These are phyloP conservation scores for Chauna torquata DNA, from an alignment of 2,113 vertebrate species.

Conservation along the genomic window DNA sequence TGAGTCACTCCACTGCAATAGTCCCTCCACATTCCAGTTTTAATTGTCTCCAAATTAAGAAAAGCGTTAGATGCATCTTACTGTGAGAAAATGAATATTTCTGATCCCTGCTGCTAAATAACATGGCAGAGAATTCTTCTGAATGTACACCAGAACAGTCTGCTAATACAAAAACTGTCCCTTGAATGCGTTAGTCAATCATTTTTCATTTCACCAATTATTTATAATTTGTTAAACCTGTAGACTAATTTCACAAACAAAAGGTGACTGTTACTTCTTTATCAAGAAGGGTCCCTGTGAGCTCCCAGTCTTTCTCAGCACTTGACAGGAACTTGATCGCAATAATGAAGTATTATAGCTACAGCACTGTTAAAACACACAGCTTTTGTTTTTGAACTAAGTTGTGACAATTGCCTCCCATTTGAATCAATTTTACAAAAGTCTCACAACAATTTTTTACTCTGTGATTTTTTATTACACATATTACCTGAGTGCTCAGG, in stretches of 20 bases:
- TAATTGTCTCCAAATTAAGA: conserved; percentile 69
- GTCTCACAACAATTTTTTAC: not conserved
- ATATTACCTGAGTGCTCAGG: not conserved
- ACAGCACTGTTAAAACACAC: not conserved
- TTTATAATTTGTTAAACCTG: conserved; percentile 42
- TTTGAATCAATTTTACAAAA: conserved; percentile 19
- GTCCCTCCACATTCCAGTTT: conserved; percentile 40
- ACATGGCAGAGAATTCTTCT: conserved; percentile 37
- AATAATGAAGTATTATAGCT: not conserved
- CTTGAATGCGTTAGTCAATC: conserved; percentile 32
- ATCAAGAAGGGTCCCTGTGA: not conserved
- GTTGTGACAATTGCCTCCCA: conserved; percentile 7
- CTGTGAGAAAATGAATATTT: conserved; percentile 57
- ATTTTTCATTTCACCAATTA: conserved; percentile 55
- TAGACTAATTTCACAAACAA: conserved; percentile 37
- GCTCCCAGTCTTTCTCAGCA: not conserved
- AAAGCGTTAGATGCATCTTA: conserved; percentile 57
- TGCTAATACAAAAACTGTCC: conserved; percentile 47
- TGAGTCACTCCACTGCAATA: conserved; percentile 47
- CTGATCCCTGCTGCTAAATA: conserved; percentile 65
- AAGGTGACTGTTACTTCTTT: conserved; percentile 20
- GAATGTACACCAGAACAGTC: conserved; percentile 22
- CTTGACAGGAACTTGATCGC: conserved; percentile 39
- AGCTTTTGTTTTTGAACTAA: not conserved
- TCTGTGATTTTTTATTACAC: not conserved